phyloP scores from a whole-genome alignment of 1,140 invertebrate genomes.

The Macrostomum lignano region DNA sequence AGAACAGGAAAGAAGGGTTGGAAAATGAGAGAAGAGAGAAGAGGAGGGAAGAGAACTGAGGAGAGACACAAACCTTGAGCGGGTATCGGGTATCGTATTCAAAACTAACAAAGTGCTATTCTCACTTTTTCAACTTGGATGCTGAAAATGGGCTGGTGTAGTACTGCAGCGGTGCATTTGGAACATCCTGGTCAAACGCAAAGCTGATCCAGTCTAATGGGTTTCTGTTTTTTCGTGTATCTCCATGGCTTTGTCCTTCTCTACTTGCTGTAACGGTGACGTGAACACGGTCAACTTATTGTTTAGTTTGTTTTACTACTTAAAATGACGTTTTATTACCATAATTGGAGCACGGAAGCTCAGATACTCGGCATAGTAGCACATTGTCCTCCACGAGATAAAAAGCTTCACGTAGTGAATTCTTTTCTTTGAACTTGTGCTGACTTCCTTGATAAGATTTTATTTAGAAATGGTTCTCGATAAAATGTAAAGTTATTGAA shows the following conservation, averaged over 20 bases:
- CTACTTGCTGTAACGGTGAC: not conserved
- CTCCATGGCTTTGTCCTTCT: constrained; percentile 32
- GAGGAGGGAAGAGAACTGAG: too few relatives aligned
- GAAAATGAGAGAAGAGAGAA: too few relatives aligned
- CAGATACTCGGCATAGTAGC: constrained; percentile 34
- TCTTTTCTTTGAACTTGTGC: constrained; percentile 17
- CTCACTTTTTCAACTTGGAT: constrained; percentile 34
- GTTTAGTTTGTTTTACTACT: not conserved
- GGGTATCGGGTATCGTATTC: not conserved
- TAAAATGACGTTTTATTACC: too few relatives aligned
- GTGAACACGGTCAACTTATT: not conserved
- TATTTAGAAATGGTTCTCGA: too few relatives aligned
- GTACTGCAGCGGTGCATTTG: constrained; percentile 33
- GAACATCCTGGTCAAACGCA: constrained; percentile 32
- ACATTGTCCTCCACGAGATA: constrained; percentile 33
- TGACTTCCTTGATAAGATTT: too few relatives aligned
- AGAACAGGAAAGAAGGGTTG: too few relatives aligned
- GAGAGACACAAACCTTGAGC: too few relatives aligned
- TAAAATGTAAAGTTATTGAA: too few relatives aligned
- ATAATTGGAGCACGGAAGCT: constrained; percentile 32
- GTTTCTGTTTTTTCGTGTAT: constrained; percentile 32
- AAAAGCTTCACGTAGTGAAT: constrained; percentile 33
- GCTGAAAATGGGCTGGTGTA: constrained; percentile 36
- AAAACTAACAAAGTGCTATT: constrained; percentile 3
- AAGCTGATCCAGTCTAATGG: constrained; percentile 26